phyloP scores from a whole-genome alignment of 2,888 invertebrate genomes.

The Athalia cordata region DNA sequence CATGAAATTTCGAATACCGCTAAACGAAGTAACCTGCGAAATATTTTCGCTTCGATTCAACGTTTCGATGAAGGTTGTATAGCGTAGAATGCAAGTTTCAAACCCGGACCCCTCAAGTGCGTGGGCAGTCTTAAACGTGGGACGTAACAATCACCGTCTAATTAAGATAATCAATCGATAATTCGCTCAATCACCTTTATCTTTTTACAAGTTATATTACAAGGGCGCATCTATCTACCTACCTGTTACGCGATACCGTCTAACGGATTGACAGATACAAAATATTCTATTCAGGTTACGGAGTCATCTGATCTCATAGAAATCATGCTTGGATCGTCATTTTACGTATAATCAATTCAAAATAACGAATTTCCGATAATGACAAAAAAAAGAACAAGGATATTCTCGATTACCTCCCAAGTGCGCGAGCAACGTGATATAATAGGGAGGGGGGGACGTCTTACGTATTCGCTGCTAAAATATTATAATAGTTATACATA shows the following conservation, averaged over 20 bases:
- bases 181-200: slow-evolving; percentile 49
- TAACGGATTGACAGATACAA: slow-evolving; percentile 12
- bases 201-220: slow-evolving; percentile 8
- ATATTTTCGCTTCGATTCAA: slow-evolving; percentile 31
- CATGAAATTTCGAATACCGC: not conserved
- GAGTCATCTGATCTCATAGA: not conserved
- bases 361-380: not conserved
- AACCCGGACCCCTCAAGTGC: slow-evolving; percentile 31
- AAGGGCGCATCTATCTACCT: slow-evolving; percentile 6
- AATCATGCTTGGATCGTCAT: not conserved
- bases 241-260: slow-evolving; percentile 7
- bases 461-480: too few relatives aligned
- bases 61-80: not conserved
- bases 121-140: slow-evolving; percentile 57
- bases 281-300: not conserved
- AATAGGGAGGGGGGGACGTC: too few relatives aligned
- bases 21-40: slow-evolving; percentile 22
- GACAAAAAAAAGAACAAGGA: not conserved
- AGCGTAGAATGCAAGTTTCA: slow-evolving; percentile 21
- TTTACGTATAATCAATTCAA: not conserved
- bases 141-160: slow-evolving; percentile 69
- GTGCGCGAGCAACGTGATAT: not conserved
- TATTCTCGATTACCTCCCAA: not conserved
- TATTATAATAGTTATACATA: too few relatives aligned
- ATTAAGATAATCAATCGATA: slow-evolving; percentile 70